Conservation (phyloP, 2,888 invertebrate genomes). For the Tridacna gigas region DNA sequence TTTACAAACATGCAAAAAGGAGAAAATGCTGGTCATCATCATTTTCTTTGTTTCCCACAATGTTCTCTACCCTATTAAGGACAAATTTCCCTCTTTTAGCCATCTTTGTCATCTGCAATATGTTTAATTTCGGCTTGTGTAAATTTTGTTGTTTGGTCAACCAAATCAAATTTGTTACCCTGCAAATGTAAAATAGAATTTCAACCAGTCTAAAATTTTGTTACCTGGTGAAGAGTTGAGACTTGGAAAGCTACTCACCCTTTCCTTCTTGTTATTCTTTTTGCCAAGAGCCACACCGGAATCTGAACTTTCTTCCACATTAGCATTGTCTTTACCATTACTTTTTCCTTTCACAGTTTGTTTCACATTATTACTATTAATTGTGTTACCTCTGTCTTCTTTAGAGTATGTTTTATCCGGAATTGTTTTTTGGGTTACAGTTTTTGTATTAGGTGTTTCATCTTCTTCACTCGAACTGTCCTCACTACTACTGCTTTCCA, state of each 20-base stretch:
- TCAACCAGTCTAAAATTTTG: not conserved
- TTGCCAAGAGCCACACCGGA: conserved; percentile 34
- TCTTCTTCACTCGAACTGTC: conserved; percentile 51
- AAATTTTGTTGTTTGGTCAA: no score
- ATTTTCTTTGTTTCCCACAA: no score
- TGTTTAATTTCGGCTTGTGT: no score
- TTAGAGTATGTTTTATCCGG: conserved; percentile 20
- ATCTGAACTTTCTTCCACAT: conserved; percentile 13
- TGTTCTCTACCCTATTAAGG: no score
- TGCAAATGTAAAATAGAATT: no score
- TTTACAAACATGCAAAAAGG: no score
- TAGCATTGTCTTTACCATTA: not conserved
- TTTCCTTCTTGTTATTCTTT: conserved; percentile 37
- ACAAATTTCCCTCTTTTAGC: no score
- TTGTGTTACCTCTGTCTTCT: not conserved
- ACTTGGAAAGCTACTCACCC: conserved; percentile 32
- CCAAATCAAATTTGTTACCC: no score
- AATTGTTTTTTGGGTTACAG: not conserved
- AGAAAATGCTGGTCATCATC: no score
- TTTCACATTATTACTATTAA: not conserved
- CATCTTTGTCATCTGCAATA: no score
- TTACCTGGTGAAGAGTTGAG: not conserved
- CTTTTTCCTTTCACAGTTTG: not conserved
- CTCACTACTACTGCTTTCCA: conserved; percentile 32
- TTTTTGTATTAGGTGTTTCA: not conserved